These are phyloP conservation scores for Gymnobelideus leadbeateri DNA, from an alignment of 2,113 vertebrate genomes.

Conservation along the genomic window DNA sequence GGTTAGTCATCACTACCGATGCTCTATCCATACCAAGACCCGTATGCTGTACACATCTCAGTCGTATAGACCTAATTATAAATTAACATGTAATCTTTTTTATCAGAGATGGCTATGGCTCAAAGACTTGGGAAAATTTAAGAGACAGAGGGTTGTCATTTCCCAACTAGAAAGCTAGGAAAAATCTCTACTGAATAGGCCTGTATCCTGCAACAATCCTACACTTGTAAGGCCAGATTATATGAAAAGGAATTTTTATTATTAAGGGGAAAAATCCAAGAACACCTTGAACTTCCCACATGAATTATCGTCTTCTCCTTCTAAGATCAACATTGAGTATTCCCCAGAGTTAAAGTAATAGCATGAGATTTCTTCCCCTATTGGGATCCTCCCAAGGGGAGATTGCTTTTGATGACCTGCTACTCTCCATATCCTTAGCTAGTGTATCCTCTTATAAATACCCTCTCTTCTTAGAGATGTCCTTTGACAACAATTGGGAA, in stretches of 20 bases:
- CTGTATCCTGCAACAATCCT: not conserved
- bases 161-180: not conserved
- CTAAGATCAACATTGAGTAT: not conserved
- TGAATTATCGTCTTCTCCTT: not conserved
- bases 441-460: not conserved
- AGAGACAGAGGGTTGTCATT: not conserved
- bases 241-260: not conserved
- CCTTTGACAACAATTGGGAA: not conserved
- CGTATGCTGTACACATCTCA: not conserved
- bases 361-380: not conserved
- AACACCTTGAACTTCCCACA: not conserved
- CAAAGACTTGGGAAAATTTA: not conserved
- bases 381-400: no score
- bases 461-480: not conserved
- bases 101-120: not conserved
- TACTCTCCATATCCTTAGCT: no score
- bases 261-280: not conserved
- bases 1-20: not conserved
- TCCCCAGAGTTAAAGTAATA: not conserved
- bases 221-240: not conserved
- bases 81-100: not conserved
- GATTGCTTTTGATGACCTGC: no score
- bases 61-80: not conserved
- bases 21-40: not conserved
- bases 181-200: not conserved